Evolutionary conservation across 2,888 invertebrate species (phyloP).

Genomic region (Tanytarsus gracilentus): DNA sequence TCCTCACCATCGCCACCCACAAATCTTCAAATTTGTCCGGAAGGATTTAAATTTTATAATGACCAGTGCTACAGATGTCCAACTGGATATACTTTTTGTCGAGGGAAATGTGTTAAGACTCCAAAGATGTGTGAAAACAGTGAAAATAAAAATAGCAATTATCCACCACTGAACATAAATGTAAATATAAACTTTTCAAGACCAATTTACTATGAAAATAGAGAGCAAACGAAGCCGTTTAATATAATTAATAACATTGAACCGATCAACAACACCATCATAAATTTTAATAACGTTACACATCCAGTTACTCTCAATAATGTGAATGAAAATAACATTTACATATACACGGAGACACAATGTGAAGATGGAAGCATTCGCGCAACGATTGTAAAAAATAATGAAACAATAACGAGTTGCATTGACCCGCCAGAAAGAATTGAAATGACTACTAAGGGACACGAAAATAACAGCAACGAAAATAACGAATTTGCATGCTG

Average conservation of each 20-base stretch:
- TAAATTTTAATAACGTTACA: slow-evolving; percentile 11
- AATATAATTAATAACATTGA: slow-evolving; percentile 10
- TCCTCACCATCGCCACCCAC: background rate
- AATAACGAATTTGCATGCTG: slow-evolving; percentile 31
- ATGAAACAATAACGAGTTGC: slow-evolving; percentile 17
- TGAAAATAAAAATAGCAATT: no score
- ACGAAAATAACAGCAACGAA: background rate
- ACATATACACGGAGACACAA: slow-evolving; percentile 7
- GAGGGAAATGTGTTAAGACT: background rate
- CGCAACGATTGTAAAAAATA: slow-evolving; percentile 7
- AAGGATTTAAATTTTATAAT: background rate
- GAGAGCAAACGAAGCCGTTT: background rate
- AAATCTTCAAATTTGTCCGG: slow-evolving; percentile 1
- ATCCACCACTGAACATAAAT: background rate
- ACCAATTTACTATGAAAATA: background rate
- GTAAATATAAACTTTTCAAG: background rate
- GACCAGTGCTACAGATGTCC: slow-evolving; percentile 17
- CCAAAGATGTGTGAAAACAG: no score
- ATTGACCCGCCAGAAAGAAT: background rate
- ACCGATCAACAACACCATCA: slow-evolving; percentile 12
- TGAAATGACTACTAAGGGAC: background rate
- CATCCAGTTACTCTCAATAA: slow-evolving; percentile 18
- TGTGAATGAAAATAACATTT: slow-evolving; percentile 18
- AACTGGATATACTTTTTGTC: background rate
- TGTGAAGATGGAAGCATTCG: slow-evolving; percentile 14